A percentile compares a stretch with the other conserved stretches of the same genome.
Conservation (phyloP, 2,888 invertebrate species). For the Macaria liturata region DNA sequence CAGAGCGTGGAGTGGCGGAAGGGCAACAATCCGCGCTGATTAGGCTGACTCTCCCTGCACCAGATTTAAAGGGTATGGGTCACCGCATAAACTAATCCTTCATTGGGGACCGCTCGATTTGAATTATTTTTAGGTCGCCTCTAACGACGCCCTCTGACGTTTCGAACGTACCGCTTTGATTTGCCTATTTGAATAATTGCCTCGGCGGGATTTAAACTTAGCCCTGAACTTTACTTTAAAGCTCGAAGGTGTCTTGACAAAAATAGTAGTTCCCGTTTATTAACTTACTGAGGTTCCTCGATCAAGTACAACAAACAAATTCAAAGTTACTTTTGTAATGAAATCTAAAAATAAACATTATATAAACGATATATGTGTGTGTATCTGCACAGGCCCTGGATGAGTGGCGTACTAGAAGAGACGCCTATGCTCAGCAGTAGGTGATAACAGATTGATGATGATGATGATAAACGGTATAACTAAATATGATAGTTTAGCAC, state of each 20-base stretch:
- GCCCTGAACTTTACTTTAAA: slow-evolving; percentile 26
- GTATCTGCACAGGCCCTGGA: too few relatives aligned
- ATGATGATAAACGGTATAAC: too few relatives aligned
- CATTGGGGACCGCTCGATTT: slow-evolving; percentile 58
- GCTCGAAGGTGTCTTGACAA: not conserved
- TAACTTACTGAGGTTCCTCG: too few relatives aligned
- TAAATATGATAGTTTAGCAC: too few relatives aligned
- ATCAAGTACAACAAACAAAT: too few relatives aligned
- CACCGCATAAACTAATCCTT: slow-evolving; percentile 72
- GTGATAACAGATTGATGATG: too few relatives aligned
- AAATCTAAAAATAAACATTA: too few relatives aligned
- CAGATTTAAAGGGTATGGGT: slow-evolving; percentile 73
- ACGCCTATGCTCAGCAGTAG: too few relatives aligned
- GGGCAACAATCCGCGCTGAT: slow-evolving; percentile 80
- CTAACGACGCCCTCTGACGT: slow-evolving; percentile 43
- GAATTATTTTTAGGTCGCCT: slow-evolving; percentile 58
- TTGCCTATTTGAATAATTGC: slow-evolving; percentile 39
- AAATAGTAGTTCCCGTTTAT: too few relatives aligned
- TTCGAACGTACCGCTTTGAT: slow-evolving; percentile 40
- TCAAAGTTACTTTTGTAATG: too few relatives aligned
- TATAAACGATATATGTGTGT: too few relatives aligned
- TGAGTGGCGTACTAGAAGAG: too few relatives aligned
- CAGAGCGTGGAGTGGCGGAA: slow-evolving; percentile 76
- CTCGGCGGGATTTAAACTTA: slow-evolving; percentile 34
- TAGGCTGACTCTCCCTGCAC: slow-evolving; percentile 71